Conservation (phyloP, 2,888 invertebrate species). For the Rhingia rostrata region DNA sequence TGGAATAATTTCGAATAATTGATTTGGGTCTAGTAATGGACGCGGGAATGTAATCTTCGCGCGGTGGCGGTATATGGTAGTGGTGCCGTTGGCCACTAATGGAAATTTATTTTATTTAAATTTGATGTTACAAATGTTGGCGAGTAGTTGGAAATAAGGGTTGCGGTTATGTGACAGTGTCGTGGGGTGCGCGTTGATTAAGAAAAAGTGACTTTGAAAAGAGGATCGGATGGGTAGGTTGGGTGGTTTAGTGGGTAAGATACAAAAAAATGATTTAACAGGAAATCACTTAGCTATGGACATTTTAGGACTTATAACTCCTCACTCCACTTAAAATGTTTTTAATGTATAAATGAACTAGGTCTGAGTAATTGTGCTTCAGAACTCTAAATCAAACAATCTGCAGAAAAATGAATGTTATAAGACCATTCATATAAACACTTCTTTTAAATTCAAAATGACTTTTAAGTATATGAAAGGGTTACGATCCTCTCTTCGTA, state of each 20-base stretch:
- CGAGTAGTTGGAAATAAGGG: conserved; percentile 42
- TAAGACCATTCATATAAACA: too few species aligned
- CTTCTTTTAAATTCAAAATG: too few species aligned
- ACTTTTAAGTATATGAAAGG: too few species aligned
- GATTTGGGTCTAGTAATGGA: conserved; percentile 63
- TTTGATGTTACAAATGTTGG: conserved; percentile 53
- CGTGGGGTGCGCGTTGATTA: conserved; percentile 53
- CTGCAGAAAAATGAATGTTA: too few species aligned
- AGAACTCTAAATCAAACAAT: too few species aligned
- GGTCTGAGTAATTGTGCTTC: too few species aligned
- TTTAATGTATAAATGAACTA: too few species aligned
- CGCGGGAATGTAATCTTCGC: conserved; percentile 58
- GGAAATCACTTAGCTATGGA: not conserved
- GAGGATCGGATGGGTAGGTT: not conserved
- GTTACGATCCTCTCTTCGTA: too few species aligned
- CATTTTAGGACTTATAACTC: too few species aligned
- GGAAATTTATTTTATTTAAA: conserved; percentile 74
- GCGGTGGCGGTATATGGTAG: not conserved
- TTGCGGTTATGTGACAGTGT: conserved; percentile 40
- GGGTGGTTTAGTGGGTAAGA: not conserved
- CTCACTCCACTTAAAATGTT: too few species aligned
- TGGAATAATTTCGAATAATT: conserved; percentile 72
- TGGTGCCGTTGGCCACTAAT: conserved; percentile 50
- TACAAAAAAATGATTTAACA: not conserved
- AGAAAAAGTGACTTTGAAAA: conserved; percentile 7